Base-by-base conservation (phyloP, 2,113 vertebrate species). In the Glaucidium brasilianum region DNA sequence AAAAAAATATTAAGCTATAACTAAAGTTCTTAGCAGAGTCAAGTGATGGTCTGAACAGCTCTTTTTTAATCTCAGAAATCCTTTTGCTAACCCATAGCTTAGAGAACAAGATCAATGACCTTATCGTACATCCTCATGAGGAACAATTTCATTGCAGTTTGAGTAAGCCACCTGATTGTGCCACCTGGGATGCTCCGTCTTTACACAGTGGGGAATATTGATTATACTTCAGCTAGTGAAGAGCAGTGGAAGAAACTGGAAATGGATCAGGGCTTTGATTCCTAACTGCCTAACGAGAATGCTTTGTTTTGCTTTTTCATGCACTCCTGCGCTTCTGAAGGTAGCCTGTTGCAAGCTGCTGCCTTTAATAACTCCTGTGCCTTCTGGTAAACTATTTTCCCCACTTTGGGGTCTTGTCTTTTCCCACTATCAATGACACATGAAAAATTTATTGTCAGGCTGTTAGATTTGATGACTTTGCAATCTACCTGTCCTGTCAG, bases 321-420 rank as follows among this genome's bases (percentile, higher is more conserved):
- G 0, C 5, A 2, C 35, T 87, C 22, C 53, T 2, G 8, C 3
- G 2, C 5, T 23, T 72, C 62, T 4, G 0, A 20, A 23, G 62
- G 77, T 29, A 23, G 58, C 58, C 35, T 75, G 25, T 22, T 81
- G 77, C 41, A 39, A 58, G 62, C 23, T 27, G 45, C 41, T 60
- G 49, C 6, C 4, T 10, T 52, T 45, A n/a, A 3, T 8, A 43
- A 30, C 1, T 2, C 43, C 55, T 62, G 50, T 1, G 1, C 35
- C 4, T 10, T 45, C 52, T 59, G 52, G 47, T 30, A 49, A 78
- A 41, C 34, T 52, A 1, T 78, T 71, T 77, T 39, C 35, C 37
- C 53, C 35, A 6, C 56, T 85, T 79, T 1, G 2, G 41, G 30
- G 53, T 85, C 47, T 34, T 67, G 34, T 67, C 41, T 76, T 55